Evolutionary conservation across 2,888 invertebrate species (phyloP).

Genomic region (Ophraella communa): DNA sequence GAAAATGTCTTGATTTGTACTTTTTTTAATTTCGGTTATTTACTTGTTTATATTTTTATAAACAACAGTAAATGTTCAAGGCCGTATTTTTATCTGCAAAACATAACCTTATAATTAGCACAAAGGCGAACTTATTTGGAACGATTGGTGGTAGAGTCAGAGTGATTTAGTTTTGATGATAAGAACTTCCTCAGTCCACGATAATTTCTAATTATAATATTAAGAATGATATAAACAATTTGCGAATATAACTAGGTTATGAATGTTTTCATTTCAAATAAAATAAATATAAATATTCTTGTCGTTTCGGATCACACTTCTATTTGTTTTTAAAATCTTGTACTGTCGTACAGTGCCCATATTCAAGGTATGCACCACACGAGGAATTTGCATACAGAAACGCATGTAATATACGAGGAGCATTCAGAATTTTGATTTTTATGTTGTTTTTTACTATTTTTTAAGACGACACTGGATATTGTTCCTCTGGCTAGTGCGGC

Average conservation of each 20-base stretch:
- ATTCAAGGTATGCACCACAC: no score
- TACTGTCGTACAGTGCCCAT: no score
- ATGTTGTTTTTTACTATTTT: no score
- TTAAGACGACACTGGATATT: no score
- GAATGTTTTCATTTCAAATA: background rate
- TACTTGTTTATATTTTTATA: background rate
- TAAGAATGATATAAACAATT: conserved; percentile 1
- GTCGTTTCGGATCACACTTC: no score
- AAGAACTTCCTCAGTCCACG: conserved; percentile 9
- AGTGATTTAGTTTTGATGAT: background rate
- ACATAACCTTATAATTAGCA: conserved; percentile 5
- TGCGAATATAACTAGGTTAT: background rate
- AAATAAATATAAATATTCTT: no score
- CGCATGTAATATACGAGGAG: no score
- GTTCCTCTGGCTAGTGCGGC: no score
- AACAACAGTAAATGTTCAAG: background rate
- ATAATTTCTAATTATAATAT: conserved; percentile 2
- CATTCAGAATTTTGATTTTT: no score
- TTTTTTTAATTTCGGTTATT: background rate
- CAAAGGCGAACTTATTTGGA: background rate
- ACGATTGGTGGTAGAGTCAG: background rate
- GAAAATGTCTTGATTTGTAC: no score
- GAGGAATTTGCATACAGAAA: no score
- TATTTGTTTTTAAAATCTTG: no score
- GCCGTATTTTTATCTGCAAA: conserved; percentile 6